Conservation (phyloP, 2,113 vertebrate species). For the Blennius ocellaris region DNA sequence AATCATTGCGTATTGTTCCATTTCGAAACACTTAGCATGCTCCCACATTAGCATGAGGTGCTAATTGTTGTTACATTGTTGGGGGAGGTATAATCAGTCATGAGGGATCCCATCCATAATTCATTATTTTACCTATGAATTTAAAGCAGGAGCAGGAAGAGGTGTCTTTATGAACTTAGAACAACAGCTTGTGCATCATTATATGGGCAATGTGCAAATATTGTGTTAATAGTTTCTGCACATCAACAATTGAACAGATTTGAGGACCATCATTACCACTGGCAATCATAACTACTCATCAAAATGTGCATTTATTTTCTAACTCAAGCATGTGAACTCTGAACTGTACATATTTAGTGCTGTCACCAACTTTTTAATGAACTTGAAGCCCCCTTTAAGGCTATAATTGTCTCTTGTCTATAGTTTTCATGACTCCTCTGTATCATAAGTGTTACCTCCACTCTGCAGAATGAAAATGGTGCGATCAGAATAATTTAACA, state of each 20-base stretch:
- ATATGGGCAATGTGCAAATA: neutral
- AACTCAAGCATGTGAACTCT: conserved; percentile 2
- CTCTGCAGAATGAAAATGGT: neutral
- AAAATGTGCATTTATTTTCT: conserved; percentile 24
- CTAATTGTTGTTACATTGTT: conserved; percentile 69
- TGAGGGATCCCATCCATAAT: conserved; percentile 63
- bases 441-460: neutral
- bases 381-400: conserved; percentile 2
- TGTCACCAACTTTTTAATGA: conserved; percentile 12
- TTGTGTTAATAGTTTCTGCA: neutral
- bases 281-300: conserved; percentile 1
- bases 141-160: conserved; percentile 35
- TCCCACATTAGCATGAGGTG: conserved; percentile 63
- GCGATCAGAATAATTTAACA: neutral
- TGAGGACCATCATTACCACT: neutral
- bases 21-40: conserved; percentile 53
- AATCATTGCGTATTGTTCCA: conserved; percentile 45
- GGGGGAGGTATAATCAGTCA: conserved; percentile 41
- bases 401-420: conserved; percentile 6
- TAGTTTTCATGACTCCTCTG: too few relatives aligned
- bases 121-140: conserved; percentile 61
- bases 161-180: conserved; percentile 7
- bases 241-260: conserved; percentile 20
- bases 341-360: neutral
- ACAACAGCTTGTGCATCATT: conserved; percentile 14